Base-by-base conservation (phyloP, 2,888 invertebrate species). In the Pardosa pseudoannulata region DNA sequence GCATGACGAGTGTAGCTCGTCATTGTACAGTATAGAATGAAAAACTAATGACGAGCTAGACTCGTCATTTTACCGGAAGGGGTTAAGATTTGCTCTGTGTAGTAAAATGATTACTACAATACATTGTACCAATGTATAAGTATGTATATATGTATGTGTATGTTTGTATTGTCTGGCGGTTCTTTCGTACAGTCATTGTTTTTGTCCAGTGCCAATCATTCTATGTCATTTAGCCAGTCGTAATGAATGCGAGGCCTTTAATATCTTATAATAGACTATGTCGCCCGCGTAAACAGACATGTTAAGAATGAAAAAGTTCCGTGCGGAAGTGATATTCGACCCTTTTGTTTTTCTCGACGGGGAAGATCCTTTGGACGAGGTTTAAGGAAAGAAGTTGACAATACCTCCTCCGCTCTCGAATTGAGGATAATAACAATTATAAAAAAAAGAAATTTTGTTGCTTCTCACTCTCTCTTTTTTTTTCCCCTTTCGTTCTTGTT, bases 311-410 rank as follows among this genome's bases (percentile, higher is more conserved):
- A n/a, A n/a, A n/a, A n/a, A n/a, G n/a, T n/a, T n/a, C n/a, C n/a
- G n/a, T n/a, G 9, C 81, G 81, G 81, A 82, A 82, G 76, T 72
- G 76, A 46, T 65, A 83, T 76, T 76, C 39, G 76, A 83, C 65
- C 76, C 82, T 65, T 76, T 83, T 71, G 81, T 75, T 82, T 70
- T 75, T 56, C 41, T 28, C 68, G 19, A 36, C 32, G 28, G 23
- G n/a, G n/a, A n/a, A n/a, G n/a, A 31, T 72, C 72, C 46, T 46
- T 56, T 80, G 73, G 67, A 73, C 32, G 41, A 64, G 19, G 67
- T 67, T 67, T 67, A 7, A 7, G 32, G 23, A 27, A 7, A 9
- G 19, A 19, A 16, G 73, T 50, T 80, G 68, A 73, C 73, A 80
- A 80, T 67, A 56, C 29, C 31, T 39, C 13, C n/a, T 31, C 72